Base-by-base conservation (phyloP, 2,113 vertebrate species). In the Capra hircus region DNA sequence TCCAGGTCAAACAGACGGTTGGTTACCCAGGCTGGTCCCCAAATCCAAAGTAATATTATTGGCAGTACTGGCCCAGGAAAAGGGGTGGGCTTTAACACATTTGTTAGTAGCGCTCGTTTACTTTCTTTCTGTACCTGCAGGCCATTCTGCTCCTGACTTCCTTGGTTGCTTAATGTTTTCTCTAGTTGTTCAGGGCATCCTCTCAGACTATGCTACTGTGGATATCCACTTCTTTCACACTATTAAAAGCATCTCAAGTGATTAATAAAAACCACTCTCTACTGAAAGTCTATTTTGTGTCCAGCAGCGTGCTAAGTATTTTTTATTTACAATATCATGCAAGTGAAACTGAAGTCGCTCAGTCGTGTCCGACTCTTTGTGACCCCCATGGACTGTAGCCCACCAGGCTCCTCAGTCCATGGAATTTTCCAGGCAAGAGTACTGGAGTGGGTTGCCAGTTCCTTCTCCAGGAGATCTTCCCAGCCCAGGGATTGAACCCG, bases 331-430 rank as follows among this genome's bases (percentile, higher is more conserved):
- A 78, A 7, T 84, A 62, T 81, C 81, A 62, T 59, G 23, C 11
- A 59, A 59, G 23, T 59, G 57, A 59, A 59, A 59, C 23, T 59
- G 23, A 59, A 64, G 64, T 71, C 1, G 1, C 64, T 71, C 64
- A 71, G n/a, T 36, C 0, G 0, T 21, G n/a, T 71, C 64, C 1
- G 4, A 71, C 64, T 71, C 17, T 5, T 2, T 71, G n/a, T 0
- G 2, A 21, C 17, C 64, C 17, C 17, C 64, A 21, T 21, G 33
- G 17, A 11, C 4, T 16, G 17, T 9, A 67, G 2, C 33, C 17
- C 17, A 10, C 64, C 64, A 36, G 64, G 33, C 64, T 19, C 55
- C 55, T 57, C 55, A 57, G 55, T 57, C 55, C 55, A 57, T 57
- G 55, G 55, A 57, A 57, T 57, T 57, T 25, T 57, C 55, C 55